phyloP scores from a whole-genome alignment of 2,113 vertebrate species.

The Uria aalge region DNA sequence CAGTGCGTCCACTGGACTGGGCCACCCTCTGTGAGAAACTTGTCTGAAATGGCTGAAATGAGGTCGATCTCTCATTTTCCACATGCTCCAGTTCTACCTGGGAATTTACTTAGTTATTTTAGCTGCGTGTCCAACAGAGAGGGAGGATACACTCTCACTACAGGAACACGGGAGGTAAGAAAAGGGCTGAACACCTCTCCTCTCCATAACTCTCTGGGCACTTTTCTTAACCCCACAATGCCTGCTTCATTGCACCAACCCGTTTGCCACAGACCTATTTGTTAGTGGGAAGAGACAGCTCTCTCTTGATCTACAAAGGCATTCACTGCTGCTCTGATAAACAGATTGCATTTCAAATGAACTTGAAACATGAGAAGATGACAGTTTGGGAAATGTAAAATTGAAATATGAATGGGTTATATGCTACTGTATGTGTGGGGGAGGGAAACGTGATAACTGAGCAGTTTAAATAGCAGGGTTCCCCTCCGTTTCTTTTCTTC shows the following conservation, averaged over 20 bases:
- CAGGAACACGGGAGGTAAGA: neutral
- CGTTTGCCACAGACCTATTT: neutral
- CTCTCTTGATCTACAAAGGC: neutral
- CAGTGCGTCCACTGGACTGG: neutral
- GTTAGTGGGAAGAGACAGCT: neutral
- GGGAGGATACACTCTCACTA: neutral
- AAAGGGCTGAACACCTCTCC: neutral
- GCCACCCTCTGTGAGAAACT: neutral
- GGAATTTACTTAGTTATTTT: neutral
- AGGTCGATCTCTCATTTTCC: neutral
- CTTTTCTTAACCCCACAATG: neutral
- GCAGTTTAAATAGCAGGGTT: constrained; percentile 61
- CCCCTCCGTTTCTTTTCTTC: constrained; percentile 51
- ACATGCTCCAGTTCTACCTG: neutral
- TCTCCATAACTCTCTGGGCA: neutral
- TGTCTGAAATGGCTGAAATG: neutral
- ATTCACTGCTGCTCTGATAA: constrained; percentile 29
- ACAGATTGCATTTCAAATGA: constrained; percentile 58
- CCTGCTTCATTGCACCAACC: neutral
- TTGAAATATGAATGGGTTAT: constrained; percentile 64
- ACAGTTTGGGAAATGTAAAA: constrained; percentile 54
- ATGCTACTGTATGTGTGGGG: neutral
- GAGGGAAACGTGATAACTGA: constrained; percentile 52
- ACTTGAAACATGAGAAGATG: constrained; percentile 46
- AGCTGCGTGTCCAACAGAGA: neutral